Evolutionary conservation across 2,888 invertebrate species (phyloP), one percentile per base, ranked within the genome.

Genomic region (Erpobdella octoculata): DNA sequence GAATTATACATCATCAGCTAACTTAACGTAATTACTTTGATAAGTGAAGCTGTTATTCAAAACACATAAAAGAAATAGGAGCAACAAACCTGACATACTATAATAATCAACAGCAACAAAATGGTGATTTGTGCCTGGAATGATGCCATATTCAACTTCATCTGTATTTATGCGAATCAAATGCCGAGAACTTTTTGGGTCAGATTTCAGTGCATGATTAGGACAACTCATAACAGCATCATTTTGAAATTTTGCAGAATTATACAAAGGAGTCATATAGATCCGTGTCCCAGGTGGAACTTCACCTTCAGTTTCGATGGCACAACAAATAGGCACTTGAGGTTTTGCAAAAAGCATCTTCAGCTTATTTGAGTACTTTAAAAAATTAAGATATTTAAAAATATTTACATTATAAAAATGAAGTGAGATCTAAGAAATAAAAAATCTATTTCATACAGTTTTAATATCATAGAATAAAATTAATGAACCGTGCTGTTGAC

Each of bases 211-310:
- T 12, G 37, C 18, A 25, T 69, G 69, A 31, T 35, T 33, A 8
- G 69, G 69, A 69, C 69, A 69, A 12, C 15, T 53, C 12, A 18
- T 12, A 9, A 69, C 69, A 4, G 69, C 35, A 21, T 58, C 58
- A 18, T 28, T 18, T 33, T 15, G 12, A 46, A 18, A 21, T 33
- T 33, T 33, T 25, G 31, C 33, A 5, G 18, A 25, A 33, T n/a
- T n/a, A 62, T 28, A 62, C 31, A 62, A n/a, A n/a, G 69, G 58
- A 15, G 58, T 48, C 36, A 69, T n/a, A 46, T 35, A 48, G 31
- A 69, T 25, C 28, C 58, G 15, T 28, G 48, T 41, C 33, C 58
- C 58, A n/a, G 25, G n/a, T 33, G 69, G 69, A 33, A 69, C 58
- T 4, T 8, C 33, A 5, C 69, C 69, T 28, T 2, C 1, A 5